Conservation (phyloP, 2,113 vertebrate genomes). For the Indicator indicator region DNA sequence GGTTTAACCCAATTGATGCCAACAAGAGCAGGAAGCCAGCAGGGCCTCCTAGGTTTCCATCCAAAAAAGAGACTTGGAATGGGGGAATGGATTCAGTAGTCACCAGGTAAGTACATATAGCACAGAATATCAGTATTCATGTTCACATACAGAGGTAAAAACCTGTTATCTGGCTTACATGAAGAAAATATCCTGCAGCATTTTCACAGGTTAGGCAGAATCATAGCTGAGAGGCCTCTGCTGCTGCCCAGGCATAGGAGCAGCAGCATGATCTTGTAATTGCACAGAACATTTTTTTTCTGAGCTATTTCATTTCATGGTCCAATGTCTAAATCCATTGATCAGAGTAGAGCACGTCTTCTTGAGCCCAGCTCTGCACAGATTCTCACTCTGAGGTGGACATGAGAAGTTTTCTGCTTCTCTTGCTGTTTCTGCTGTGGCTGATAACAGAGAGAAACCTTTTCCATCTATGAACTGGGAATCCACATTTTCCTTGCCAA, state of each 20-base stretch:
- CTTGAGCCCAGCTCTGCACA: not conserved
- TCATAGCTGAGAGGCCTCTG: not conserved
- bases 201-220: not conserved
- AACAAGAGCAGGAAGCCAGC: not conserved
- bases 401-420: not conserved
- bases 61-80: not conserved
- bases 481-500: not conserved
- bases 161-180: fast-evolving
- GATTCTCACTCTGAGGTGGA: not conserved
- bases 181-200: not conserved
- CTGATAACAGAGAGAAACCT: not conserved
- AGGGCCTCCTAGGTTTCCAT: not conserved
- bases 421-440: not conserved
- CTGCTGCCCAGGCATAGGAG: not conserved
- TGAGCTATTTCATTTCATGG: not conserved
- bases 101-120: not conserved
- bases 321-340: not conserved
- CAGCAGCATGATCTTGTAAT: not conserved
- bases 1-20: not conserved
- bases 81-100: not conserved
- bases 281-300: not conserved
- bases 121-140: not conserved
- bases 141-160: not conserved
- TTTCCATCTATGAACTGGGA: not conserved
- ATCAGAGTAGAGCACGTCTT: not conserved